phyloP scores from a whole-genome alignment of 2,113 vertebrate genomes.

The Dipodomys merriami region DNA sequence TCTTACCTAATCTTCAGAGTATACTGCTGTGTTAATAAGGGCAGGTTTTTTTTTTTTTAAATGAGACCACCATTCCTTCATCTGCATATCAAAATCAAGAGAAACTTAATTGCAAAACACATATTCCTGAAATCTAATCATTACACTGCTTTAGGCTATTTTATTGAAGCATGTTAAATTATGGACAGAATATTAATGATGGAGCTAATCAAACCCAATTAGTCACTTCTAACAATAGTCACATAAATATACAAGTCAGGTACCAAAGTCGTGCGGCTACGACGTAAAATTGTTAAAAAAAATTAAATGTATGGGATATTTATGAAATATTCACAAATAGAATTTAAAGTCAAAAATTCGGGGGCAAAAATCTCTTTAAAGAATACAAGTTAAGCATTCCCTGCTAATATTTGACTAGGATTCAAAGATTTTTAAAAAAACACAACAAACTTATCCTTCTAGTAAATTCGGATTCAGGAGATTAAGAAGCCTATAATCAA shows the following conservation, averaged over 20 bases:
- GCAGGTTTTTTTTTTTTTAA: conserved; percentile 86
- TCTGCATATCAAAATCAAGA: conserved; percentile 95
- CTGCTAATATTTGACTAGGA: conserved; percentile 72
- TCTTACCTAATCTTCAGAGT: conserved; percentile 92
- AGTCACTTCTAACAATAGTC: conserved; percentile 94
- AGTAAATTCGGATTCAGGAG: conserved; percentile 54
- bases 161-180: conserved; percentile 94
- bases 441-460: background rate
- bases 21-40: conserved; percentile 93
- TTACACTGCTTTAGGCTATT: conserved; percentile 93
- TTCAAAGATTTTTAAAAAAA: conserved; percentile 43
- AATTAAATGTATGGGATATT: conserved; percentile 85
- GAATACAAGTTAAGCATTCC: conserved; percentile 55
- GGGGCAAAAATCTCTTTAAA: conserved; percentile 82
- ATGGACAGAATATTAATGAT: conserved; percentile 94
- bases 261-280: conserved; percentile 85
- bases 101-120: conserved; percentile 94
- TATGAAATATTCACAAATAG: conserved; percentile 82
- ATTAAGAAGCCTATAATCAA: conserved; percentile 72
- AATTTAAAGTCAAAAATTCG: conserved; percentile 83
- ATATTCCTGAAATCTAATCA: conserved; percentile 95
- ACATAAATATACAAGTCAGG: conserved; percentile 94
- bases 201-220: conserved; percentile 94
- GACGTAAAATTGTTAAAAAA: conserved; percentile 83
- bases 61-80: conserved; percentile 93